Percentiles rank a stretch among this genome's conserved stretches.
Conservation (phyloP, 2,113 vertebrate species). For the Salvelinus alpinus region DNA sequence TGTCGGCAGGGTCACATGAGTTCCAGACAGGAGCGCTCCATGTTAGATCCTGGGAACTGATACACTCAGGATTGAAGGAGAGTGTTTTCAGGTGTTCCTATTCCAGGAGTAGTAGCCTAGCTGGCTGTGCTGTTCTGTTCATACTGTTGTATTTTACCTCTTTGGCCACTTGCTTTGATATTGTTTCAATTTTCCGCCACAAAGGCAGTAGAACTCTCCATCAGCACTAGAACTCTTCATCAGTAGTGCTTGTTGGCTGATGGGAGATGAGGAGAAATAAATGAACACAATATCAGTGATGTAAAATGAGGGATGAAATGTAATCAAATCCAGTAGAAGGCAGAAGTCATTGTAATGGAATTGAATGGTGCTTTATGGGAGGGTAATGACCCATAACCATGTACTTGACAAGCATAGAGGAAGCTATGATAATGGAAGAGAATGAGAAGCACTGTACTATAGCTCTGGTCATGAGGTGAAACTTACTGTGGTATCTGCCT, state of each 20-base stretch:
- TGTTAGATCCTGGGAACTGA: constrained; percentile 30
- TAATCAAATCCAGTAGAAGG: constrained; percentile 43
- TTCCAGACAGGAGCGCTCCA: constrained; percentile 5
- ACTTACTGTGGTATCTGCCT: not conserved
- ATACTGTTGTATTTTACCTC: not conserved
- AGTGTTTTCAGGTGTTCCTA: constrained; percentile 36
- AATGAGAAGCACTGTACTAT: constrained; percentile 6
- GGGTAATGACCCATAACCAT: constrained; percentile 45
- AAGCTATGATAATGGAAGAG: constrained; percentile 24
- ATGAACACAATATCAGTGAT: constrained; percentile 20
- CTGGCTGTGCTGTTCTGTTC: not conserved
- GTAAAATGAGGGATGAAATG: constrained; percentile 56
- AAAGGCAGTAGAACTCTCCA: not conserved
- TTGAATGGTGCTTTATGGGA: constrained; percentile 20
- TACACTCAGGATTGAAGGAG: constrained; percentile 15
- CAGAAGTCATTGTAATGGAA: constrained; percentile 12
- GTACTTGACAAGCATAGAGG: constrained; percentile 19
- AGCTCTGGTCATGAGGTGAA: not conserved
- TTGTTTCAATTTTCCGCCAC: constrained; percentile 2
- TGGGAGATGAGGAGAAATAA: not conserved
- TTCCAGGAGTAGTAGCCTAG: not conserved
- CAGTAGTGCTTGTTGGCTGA: not conserved
- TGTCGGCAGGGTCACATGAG: not conserved
- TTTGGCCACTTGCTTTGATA: constrained; percentile 6
- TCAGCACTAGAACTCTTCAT: not conserved